These are phyloP conservation scores for Platycheirus albimanus DNA, from an alignment of 2,888 invertebrate genomes.

Conservation along the genomic window DNA sequence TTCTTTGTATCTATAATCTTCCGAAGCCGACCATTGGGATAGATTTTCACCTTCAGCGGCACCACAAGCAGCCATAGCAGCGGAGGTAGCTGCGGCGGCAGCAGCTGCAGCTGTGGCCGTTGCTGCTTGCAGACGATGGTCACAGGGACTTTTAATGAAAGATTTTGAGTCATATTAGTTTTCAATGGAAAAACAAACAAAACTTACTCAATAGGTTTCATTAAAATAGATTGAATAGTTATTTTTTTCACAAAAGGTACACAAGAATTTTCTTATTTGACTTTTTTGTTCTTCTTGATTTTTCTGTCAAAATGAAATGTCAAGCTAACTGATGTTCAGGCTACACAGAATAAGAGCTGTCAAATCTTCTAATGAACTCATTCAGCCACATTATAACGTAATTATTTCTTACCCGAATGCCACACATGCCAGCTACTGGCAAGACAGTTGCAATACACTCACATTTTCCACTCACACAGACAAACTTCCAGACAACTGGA, in stretches of 20 bases:
- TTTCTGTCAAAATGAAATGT: conserved; percentile 14
- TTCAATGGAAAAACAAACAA: not conserved
- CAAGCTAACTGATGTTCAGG: conserved; percentile 12
- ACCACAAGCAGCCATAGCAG: conserved; percentile 63
- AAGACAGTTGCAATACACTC: too few species aligned
- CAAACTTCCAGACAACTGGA: too few species aligned
- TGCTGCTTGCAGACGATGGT: conserved; percentile 79
- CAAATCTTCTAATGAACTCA: not conserved
- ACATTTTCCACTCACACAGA: too few species aligned
- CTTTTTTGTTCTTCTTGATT: not conserved
- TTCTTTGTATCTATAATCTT: conserved; percentile 60
- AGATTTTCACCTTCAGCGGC: conserved; percentile 43
- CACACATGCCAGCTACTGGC: too few species aligned
- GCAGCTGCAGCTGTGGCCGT: conserved; percentile 78
- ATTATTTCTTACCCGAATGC: too few species aligned
- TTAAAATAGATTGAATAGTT: conserved; percentile 30
- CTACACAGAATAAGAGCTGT: not conserved
- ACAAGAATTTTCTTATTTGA: conserved; percentile 26
- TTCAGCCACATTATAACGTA: not conserved
- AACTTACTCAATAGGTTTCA: conserved; percentile 67
- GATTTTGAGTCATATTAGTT: not conserved
- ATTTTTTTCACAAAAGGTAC: not conserved
- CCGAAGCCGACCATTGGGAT: conserved; percentile 53
- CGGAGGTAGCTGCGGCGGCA: conserved; percentile 76
- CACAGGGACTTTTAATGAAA: conserved; percentile 67